A percentile compares a stretch with the other conserved stretches of the same genome.
Conservation (phyloP, 2,113 vertebrate species). For the Tor tambroides region DNA sequence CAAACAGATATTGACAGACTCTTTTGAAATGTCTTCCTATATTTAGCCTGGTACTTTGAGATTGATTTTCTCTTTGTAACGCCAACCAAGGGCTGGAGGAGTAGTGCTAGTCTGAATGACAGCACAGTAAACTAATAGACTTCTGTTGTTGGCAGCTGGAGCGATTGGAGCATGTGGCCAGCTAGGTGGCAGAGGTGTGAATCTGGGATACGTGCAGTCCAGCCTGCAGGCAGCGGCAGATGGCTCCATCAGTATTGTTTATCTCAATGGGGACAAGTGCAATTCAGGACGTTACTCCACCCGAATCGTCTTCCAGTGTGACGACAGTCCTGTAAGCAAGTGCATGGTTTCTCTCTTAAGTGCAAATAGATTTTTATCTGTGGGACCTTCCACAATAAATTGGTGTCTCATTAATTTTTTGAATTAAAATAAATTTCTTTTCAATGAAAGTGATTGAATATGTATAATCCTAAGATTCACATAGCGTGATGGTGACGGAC, state of each 20-base stretch:
- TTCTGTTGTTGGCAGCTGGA: slow-evolving; percentile 75
- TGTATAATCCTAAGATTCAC: neutral
- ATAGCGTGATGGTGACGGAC: too few species aligned
- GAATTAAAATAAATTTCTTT: neutral
- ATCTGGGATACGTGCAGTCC: slow-evolving; percentile 90
- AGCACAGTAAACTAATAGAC: neutral
- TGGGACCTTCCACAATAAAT: neutral
- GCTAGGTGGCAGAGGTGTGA: slow-evolving; percentile 67
- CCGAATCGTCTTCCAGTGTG: slow-evolving; percentile 88
- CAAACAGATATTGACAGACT: neutral
- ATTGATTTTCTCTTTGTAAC: neutral
- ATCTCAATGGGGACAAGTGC: slow-evolving; percentile 87
- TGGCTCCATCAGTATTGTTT: slow-evolving; percentile 88
- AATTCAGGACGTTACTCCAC: slow-evolving; percentile 81
- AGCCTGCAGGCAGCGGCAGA: slow-evolving; percentile 82
- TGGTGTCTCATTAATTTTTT: neutral
- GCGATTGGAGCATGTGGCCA: slow-evolving; percentile 85
- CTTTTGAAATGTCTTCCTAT: neutral
- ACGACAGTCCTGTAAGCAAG: slow-evolving; percentile 80
- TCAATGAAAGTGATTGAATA: neutral
- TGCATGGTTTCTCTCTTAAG: neutral
- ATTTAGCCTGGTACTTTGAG: neutral
- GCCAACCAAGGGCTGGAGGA: neutral
- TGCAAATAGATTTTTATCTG: neutral
- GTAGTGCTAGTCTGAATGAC: neutral